phyloP scores from a whole-genome alignment of 2,113 vertebrate species.

The Sigmodon hispidus region DNA sequence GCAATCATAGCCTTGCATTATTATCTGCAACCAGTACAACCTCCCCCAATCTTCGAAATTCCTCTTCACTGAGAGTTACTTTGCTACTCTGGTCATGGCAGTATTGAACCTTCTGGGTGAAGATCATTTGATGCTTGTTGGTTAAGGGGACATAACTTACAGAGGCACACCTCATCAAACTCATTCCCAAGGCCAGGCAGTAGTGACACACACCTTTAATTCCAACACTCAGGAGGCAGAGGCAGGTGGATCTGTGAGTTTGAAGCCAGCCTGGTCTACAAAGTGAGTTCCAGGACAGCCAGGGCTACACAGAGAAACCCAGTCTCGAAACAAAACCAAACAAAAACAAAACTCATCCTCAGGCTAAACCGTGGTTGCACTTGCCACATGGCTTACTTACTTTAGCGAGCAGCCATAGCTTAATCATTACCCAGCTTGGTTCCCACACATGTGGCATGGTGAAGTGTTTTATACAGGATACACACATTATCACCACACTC shows the following conservation, averaged over 20 bases:
- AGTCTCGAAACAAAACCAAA: neutral
- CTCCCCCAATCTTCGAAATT: neutral
- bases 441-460: neutral
- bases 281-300: neutral
- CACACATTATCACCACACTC: neutral
- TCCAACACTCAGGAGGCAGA: neutral
- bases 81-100: neutral
- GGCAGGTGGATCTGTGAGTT: neutral
- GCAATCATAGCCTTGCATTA: neutral
- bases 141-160: neutral
- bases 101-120: neutral
- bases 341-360: neutral
- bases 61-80: neutral
- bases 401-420: conserved; percentile 43
- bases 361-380: neutral
- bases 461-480: neutral
- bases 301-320: neutral
- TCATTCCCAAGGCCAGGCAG: neutral
- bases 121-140: neutral
- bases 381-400: conserved; percentile 44
- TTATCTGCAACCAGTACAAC: neutral
- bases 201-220: neutral
- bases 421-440: neutral
- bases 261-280: neutral
- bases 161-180: neutral